Evolutionary conservation across 2,797 vertebrate genomes (phyloP), one percentile per base, ranked within the genome.

Genomic region (Clarias pachynema): DNA sequence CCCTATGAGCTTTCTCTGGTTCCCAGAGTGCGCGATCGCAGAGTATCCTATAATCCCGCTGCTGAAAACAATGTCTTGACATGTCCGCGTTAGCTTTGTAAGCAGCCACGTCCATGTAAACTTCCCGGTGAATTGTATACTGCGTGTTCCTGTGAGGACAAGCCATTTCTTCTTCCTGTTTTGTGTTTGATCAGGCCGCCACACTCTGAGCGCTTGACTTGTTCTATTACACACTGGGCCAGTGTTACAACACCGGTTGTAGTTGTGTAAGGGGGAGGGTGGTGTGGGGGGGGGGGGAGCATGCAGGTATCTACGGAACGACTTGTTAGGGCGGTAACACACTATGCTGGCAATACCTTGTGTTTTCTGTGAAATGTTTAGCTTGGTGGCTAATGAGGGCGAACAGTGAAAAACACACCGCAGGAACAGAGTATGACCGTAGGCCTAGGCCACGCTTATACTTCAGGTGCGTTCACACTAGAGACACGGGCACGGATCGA

Each of bases 81-180:
- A 78, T 78, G 75, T 60, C 75, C 37, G 12, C 22, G 24, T 78
- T 37, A 60, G 75, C 56, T 60, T 78, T 60, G 15, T 24, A 62
- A 37, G 31, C 22, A 1, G 31, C 57, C 24, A 78, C 37, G 57
- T 60, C 56, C 75, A 78, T 31, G 24, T 37, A 78, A 59, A 78
- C 5, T n/a, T 78, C 74, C 29, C 56, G 24, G 74, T 24, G 29
- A 77, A 59, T 34, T 60, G 56, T 56, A 59, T 24, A 60, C 53
- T 18, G 60, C 15, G 29, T 37, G 20, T 34, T 60, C 56, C 31
- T 78, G 75, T 78, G 75, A 60, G 31, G 31, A 37, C 75, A 78
- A 78, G 31, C 24, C 75, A 60, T 16, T 60, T 59, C 29, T 34
- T 31, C 74, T 57, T 75, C 53, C 29, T 60, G 56, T 8, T 15